These are phyloP conservation scores for Montipora efflorescens DNA, from an alignment of 64 coral and sea anemone genomes.

Conservation along the genomic window DNA sequence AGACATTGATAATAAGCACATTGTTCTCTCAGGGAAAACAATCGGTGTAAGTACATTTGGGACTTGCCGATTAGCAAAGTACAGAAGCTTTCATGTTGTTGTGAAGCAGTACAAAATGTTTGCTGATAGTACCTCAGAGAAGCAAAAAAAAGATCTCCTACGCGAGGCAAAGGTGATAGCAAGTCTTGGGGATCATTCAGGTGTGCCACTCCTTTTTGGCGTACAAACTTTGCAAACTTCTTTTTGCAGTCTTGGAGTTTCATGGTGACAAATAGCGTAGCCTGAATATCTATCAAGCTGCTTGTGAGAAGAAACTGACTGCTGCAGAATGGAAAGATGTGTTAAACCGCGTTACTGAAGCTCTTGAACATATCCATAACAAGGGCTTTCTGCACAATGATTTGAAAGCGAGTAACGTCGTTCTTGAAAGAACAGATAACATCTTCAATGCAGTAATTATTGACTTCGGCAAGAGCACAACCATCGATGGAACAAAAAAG, in stretches of 20 bases:
- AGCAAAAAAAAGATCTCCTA: background rate
- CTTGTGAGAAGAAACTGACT: no score
- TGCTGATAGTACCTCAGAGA: no score
- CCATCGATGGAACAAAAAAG: background rate
- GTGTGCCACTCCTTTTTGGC: constrained; percentile 1
- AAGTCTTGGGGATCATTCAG: constrained; percentile 5
- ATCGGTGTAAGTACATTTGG: no score
- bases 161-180: background rate
- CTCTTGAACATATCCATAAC: no score
- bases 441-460: no score
- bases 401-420: background rate
- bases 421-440: background rate
- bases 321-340: background rate
- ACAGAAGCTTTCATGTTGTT: no score
- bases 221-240: background rate
- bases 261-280: background rate
- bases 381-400: background rate
- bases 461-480: no score
- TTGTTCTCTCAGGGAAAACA: no score
- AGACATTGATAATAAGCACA: no score
- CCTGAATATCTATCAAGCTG: background rate
- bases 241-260: no score
- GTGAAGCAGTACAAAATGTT: no score
- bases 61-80: no score
- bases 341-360: background rate